Evolutionary conservation across 2,888 invertebrate species (phyloP).

Genomic region (Tineola bisselliella): DNA sequence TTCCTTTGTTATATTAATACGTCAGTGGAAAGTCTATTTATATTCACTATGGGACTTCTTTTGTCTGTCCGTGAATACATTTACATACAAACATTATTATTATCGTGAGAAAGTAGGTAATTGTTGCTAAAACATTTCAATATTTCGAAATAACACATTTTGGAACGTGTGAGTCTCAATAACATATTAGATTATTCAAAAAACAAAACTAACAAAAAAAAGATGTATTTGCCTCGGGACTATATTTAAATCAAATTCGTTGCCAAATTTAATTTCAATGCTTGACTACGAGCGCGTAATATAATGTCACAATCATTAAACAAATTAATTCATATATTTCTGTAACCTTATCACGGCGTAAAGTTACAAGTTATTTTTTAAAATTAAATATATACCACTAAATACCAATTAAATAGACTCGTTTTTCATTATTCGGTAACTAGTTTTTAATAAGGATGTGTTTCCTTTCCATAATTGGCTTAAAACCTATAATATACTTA

Average conservation of each 20-base stretch:
- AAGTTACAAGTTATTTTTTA: too few relatives aligned
- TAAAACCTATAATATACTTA: too few relatives aligned
- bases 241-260: neutral
- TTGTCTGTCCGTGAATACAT: neutral
- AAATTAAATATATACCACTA: too few relatives aligned
- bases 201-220: neutral
- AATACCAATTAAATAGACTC: too few relatives aligned
- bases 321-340: neutral
- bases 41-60: neutral
- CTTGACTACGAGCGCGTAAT: neutral
- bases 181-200: neutral
- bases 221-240: constrained; percentile 1
- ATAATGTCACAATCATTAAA: neutral
- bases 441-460: too few relatives aligned
- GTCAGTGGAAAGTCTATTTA: neutral
- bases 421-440: too few relatives aligned
- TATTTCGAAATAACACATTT: neutral
- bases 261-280: neutral
- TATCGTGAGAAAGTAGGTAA: neutral
- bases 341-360: too few relatives aligned
- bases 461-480: too few relatives aligned
- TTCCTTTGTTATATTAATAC: too few relatives aligned
- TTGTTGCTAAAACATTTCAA: neutral
- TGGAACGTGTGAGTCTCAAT: neutral
- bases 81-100: neutral